These are phyloP conservation scores for Dryocosmus kuriphilus DNA, from an alignment of 2,888 invertebrate genomes.

Conservation along the genomic window DNA sequence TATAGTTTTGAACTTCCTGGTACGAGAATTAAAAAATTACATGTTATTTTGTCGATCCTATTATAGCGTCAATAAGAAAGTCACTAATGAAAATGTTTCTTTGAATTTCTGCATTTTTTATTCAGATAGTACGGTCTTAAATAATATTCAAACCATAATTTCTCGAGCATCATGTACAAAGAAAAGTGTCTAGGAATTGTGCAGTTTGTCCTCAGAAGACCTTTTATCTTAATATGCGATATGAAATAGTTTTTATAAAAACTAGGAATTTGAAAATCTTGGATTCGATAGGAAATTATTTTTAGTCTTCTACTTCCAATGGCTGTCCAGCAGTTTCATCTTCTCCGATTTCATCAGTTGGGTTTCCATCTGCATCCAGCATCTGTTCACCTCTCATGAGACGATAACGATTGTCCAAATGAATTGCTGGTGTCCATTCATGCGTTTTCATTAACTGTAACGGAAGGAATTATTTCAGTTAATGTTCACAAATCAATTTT, in stretches of 20 bases:
- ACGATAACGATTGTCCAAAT: conserved; percentile 74
- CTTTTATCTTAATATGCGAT: background rate
- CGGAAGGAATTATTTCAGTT: background rate
- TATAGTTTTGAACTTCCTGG: too few relatives aligned
- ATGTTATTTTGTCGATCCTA: too few relatives aligned
- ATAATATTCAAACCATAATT: too few relatives aligned
- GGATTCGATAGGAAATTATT: too few relatives aligned
- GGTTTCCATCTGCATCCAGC: conserved; percentile 68
- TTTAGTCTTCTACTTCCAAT: background rate
- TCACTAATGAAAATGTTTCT: too few relatives aligned
- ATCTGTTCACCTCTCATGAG: conserved; percentile 70
- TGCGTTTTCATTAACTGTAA: conserved; percentile 59
- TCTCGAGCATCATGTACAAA: too few relatives aligned
- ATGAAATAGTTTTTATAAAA: background rate
- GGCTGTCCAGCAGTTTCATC: conserved; percentile 51
- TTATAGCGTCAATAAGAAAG: too few relatives aligned
- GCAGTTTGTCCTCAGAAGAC: too few relatives aligned
- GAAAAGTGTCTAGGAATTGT: too few relatives aligned
- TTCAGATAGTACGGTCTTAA: too few relatives aligned
- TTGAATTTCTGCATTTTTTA: too few relatives aligned
- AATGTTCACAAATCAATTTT: background rate
- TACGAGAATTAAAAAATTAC: too few relatives aligned
- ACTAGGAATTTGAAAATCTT: background rate
- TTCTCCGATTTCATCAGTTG: conserved; percentile 66
- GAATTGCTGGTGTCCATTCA: conserved; percentile 65